Conservation (phyloP, 2,113 vertebrate species). For the Platichthys flesus region DNA sequence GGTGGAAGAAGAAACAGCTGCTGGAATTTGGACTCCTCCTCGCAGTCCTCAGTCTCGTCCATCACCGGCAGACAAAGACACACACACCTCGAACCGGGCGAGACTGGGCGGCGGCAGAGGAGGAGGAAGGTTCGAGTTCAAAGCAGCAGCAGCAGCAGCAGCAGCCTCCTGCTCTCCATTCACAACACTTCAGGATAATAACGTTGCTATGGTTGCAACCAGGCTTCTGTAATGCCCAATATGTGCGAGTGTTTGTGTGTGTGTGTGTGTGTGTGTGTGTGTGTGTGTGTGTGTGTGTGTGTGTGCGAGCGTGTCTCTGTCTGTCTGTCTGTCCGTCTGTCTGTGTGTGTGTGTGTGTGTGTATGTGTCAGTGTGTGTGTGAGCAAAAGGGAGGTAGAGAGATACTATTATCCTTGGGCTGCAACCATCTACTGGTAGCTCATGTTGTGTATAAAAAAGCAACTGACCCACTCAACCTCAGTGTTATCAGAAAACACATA, state of each 20-base stretch:
- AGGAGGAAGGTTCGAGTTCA: conserved; percentile 47
- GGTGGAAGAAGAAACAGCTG: conserved; percentile 16
- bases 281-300: no score
- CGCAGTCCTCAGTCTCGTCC: conserved; percentile 77
- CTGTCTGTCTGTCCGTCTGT: no score
- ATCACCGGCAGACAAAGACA: conserved; percentile 44
- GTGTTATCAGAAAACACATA: background rate
- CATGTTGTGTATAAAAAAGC: background rate
- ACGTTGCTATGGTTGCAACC: conserved; percentile 73
- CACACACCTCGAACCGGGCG: conserved; percentile 29
- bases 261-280: no score
- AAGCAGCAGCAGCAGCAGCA: conserved; percentile 18
- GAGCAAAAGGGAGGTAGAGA: background rate
- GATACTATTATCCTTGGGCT: background rate
- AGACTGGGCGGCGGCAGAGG: conserved; percentile 53
- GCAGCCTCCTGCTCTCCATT: conserved; percentile 40
- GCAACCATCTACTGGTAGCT: background rate
- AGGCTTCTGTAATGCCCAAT: conserved; percentile 35
- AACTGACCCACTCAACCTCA: no score
- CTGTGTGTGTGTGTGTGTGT: no score
- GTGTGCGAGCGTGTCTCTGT: no score
- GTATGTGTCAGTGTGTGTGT: background rate
- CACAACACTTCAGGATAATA: conserved; percentile 49
- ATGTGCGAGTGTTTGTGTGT: background rate
- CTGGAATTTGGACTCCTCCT: conserved; percentile 76